These are phyloP conservation scores for Gastrophysa polygoni DNA, from an alignment of 2,888 invertebrate species.

Conservation along the genomic window DNA sequence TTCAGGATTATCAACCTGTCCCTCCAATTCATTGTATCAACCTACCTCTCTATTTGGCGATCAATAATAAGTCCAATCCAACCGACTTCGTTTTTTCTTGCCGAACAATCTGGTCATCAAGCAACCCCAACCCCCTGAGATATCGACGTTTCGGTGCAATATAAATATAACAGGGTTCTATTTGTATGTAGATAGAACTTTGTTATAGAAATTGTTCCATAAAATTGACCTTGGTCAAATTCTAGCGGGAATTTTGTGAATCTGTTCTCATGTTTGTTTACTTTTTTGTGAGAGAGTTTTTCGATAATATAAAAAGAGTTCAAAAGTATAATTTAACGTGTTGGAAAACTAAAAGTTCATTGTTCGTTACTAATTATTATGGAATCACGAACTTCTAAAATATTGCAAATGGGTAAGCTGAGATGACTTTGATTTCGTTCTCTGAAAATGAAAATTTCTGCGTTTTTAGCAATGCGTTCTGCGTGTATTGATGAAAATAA, in stretches of 20 bases:
- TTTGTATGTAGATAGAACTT: not conserved
- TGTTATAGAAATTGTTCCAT: constrained; percentile 1
- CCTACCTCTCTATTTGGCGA: too few species aligned
- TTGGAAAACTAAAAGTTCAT: not conserved
- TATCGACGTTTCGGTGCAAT: too few species aligned
- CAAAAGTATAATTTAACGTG: not conserved
- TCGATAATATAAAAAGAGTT: not conserved
- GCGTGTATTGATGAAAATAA: constrained; percentile 4
- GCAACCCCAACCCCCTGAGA: too few species aligned
- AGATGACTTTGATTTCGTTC: constrained; percentile 1
- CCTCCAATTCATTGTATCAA: too few species aligned
- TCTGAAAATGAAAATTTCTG: not conserved
- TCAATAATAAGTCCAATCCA: too few species aligned
- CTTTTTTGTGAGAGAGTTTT: too few species aligned
- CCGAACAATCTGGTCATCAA: too few species aligned
- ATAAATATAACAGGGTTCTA: constrained; percentile 1
- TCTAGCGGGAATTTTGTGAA: too few species aligned
- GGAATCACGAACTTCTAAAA: constrained; percentile 7
- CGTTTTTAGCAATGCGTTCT: not conserved
- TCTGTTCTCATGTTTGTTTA: too few species aligned
- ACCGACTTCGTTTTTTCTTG: too few species aligned
- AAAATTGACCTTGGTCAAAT: not conserved
- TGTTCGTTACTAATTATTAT: not conserved
- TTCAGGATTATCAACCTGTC: too few species aligned
- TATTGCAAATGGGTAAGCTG: constrained; percentile 3